phyloP scores from a whole-genome alignment of 2,888 invertebrate genomes.

The Acanthococcus lagerstroemiae region DNA sequence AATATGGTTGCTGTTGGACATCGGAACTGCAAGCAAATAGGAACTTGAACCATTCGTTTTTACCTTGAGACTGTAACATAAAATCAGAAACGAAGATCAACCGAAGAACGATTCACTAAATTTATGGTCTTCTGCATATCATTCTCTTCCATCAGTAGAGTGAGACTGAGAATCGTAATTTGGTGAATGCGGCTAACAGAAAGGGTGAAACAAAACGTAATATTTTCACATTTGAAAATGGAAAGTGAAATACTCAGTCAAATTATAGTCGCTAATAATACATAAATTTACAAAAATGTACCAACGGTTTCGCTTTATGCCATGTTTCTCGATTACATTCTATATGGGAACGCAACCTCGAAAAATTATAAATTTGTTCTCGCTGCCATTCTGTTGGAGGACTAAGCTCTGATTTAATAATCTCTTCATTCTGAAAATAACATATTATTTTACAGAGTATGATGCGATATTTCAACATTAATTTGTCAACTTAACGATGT shows the following conservation, averaged over 20 bases:
- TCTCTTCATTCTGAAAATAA: constrained; percentile 10
- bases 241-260: too few relatives aligned
- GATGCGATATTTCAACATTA: too few relatives aligned
- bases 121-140: not conserved
- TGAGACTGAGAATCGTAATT: not conserved
- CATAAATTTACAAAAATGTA: too few relatives aligned
- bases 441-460: too few relatives aligned
- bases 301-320: too few relatives aligned
- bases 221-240: too few relatives aligned
- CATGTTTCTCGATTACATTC: constrained; percentile 16
- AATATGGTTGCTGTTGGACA: not conserved
- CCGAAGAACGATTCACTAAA: too few relatives aligned
- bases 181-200: not conserved
- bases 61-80: not conserved
- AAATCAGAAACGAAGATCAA: not conserved
- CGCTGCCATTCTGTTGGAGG: constrained; percentile 10
- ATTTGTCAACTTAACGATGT: not conserved
- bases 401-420: not conserved
- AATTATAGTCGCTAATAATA: too few relatives aligned
- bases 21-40: not conserved
- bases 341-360: constrained; percentile 1
- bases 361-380: constrained; percentile 13
- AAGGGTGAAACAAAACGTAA: too few relatives aligned
- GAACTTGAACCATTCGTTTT: constrained; percentile 6
- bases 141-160: not conserved